Percentiles rank a stretch among this genome's conserved stretches.
phyloP scores from a whole-genome alignment of 2,797 vertebrate species.

The Galagoides demidoff region DNA sequence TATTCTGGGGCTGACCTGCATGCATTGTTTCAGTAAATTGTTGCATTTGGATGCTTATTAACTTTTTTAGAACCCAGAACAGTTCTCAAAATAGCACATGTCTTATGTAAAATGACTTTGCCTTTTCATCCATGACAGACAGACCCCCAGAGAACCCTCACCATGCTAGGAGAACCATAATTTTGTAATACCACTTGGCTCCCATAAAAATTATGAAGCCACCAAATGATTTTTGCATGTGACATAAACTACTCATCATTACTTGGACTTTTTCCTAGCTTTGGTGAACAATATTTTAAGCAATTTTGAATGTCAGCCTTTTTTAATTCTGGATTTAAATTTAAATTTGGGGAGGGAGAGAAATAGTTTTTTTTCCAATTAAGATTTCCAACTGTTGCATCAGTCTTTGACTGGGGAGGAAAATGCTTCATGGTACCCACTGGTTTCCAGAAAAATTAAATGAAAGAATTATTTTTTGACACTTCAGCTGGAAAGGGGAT shows the following conservation, averaged over 20 bases:
- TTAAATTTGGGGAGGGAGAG: slow-evolving; percentile 44
- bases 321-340: slow-evolving; percentile 61
- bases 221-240: slow-evolving; percentile 17
- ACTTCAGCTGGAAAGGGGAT: slow-evolving; percentile 74
- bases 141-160: not conserved
- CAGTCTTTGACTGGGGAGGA: slow-evolving; percentile 75
- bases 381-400: slow-evolving; percentile 73
- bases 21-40: slow-evolving; percentile 14
- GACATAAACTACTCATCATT: slow-evolving; percentile 39
- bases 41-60: not conserved
- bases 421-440: slow-evolving; percentile 67
- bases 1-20: not conserved
- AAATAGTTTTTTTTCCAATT: slow-evolving; percentile 69
- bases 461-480: slow-evolving; percentile 81
- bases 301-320: slow-evolving; percentile 70
- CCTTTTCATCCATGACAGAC: not conserved
- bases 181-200: not conserved
- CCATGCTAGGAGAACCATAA: not conserved
- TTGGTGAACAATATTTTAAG: slow-evolving; percentile 80
- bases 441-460: slow-evolving; percentile 79
- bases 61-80: not conserved
- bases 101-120: not conserved
- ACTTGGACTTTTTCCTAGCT: slow-evolving; percentile 68
- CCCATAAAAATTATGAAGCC: not conserved
- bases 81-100: not conserved